phyloP scores from a whole-genome alignment of 2,888 invertebrate genomes.

The Xylota segnis region DNA sequence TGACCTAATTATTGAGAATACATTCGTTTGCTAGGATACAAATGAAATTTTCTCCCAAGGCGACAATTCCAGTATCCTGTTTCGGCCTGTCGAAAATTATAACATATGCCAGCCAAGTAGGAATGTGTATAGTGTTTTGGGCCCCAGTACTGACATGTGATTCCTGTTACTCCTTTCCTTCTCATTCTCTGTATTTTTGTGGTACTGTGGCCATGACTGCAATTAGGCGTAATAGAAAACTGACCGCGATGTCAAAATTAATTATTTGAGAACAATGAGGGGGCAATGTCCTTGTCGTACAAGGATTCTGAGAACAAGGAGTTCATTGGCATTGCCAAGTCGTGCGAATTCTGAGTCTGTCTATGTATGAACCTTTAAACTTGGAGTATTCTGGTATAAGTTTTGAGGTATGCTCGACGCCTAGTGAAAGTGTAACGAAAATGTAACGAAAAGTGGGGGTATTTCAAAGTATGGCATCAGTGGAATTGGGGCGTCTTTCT shows the following conservation, averaged over 20 bases:
- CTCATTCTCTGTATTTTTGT: not conserved
- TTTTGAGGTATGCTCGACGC: too few relatives aligned
- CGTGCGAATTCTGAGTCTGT: too few relatives aligned
- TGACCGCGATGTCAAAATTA: conserved; percentile 48
- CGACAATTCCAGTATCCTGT: conserved; percentile 37
- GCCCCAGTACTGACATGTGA: conserved; percentile 34
- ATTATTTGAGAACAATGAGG: conserved; percentile 19
- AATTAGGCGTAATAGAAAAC: conserved; percentile 56
- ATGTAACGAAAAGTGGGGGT: too few relatives aligned
- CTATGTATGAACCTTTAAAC: too few relatives aligned
- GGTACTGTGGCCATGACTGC: conserved; percentile 34
- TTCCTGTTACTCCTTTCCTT: conserved; percentile 13
- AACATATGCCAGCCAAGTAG: conserved; percentile 7
- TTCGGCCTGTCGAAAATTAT: conserved; percentile 46
- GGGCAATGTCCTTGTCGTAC: too few relatives aligned
- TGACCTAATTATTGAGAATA: conserved; percentile 55
- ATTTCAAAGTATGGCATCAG: too few relatives aligned
- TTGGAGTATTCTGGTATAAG: too few relatives aligned
- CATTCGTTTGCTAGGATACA: conserved; percentile 39
- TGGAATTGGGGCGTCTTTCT: too few relatives aligned
- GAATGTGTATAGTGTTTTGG: conserved; percentile 1
- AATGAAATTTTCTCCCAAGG: conserved; percentile 39
- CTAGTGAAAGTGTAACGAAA: too few relatives aligned
- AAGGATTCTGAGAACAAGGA: too few relatives aligned
- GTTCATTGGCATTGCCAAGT: too few relatives aligned